Evolutionary conservation across 2,113 vertebrate species (phyloP), one percentile per base, ranked within the genome.

Genomic region (Sinocyclocheilus anshuiensis): DNA sequence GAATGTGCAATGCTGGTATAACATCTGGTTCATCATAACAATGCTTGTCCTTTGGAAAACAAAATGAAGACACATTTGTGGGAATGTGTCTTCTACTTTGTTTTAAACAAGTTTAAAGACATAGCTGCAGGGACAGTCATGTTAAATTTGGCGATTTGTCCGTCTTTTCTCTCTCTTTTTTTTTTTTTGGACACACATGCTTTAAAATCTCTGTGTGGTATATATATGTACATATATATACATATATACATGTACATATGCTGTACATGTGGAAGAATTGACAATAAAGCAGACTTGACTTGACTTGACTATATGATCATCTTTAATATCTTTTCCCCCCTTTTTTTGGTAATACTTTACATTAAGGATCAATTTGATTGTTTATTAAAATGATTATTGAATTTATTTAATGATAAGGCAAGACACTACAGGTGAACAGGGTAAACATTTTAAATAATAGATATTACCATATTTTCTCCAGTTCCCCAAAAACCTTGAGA

Each of bases 21-120:
- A 95, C 94, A 95, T 96, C 94, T 96, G 95, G 91, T 94, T 94
- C 92, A 95, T 94, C 93, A 94, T 93, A 93, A 94, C 93, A 92
- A 86, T 91, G 91, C 91, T 90, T 92, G 92, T 93, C 91, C 88
- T 90, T 90, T 69, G 22, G 9, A 86, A 26, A 50, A 69, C 16
- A 39, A 8, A 4, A 6, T 5, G 57, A 86, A 86, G 86, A 90
- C 84, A 84, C 83, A 87, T 59, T 59, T 59, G 57, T 59, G 57
- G 18, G 20, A 59, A n/a, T 22, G 57, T n/a, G 18, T 59, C 20
- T 61, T 6, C 6, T 57, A 57, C 55, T 22, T 61, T 61, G 57
- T 61, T 61, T n/a, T 15, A 45, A 78, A 76, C 29, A 50, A 63
- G 53, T 53, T 71, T 63, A 74, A 48, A 86, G 9, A 86, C 33